Base-by-base conservation (phyloP, 2,888 invertebrate species). In the Phlogophora meticulosa region DNA sequence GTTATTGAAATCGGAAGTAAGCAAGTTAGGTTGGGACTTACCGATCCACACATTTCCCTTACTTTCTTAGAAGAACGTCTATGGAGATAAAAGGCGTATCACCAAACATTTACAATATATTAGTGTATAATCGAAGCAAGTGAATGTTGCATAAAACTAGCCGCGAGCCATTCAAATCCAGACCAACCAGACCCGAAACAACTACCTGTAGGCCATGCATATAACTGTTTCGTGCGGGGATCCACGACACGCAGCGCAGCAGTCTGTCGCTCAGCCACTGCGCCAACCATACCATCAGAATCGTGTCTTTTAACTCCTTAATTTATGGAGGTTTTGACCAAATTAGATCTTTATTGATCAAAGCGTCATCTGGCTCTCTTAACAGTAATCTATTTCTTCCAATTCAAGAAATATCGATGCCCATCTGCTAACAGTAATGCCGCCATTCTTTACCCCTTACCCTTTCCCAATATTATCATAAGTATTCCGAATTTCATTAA, bases 111-210 rank as follows among this genome's bases (percentile, higher is more conserved):
- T 24, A 62, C 68, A 62, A 58, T 57, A 59, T 70, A 45, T 58
- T 67, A 51, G 61, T 55, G 15, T 68, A 72, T 61, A 76, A 74
- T 73, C 60, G 72, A 51, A 80, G 70, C 76, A 68, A 66, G 72
- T 74, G 81, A 85, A 78, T 78, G 87, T 93, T 93, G 90, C 92
- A 91, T 92, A 91, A 92, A 93, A 85, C 85, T 84, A 64, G 83
- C 85, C 88, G 83, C 80, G 72, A 72, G 87, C 87, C 88, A 75
- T 75, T 83, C 77, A 84, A 88, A 89, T 88, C n/a, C n/a, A n/a
- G n/a, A n/a, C n/a, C n/a, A n/a, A n/a, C n/a, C n/a, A n/a, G n/a
- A n/a, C n/a, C n/a, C n/a, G n/a, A n/a, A n/a, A n/a, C n/a, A n/a
- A n/a, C n/a, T n/a, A n/a, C n/a, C n/a, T n/a, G n/a, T n/a, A n/a